These are phyloP conservation scores for Gallinago nigripennis DNA, from an alignment of 2,797 vertebrate genomes.

Conservation along the genomic window DNA sequence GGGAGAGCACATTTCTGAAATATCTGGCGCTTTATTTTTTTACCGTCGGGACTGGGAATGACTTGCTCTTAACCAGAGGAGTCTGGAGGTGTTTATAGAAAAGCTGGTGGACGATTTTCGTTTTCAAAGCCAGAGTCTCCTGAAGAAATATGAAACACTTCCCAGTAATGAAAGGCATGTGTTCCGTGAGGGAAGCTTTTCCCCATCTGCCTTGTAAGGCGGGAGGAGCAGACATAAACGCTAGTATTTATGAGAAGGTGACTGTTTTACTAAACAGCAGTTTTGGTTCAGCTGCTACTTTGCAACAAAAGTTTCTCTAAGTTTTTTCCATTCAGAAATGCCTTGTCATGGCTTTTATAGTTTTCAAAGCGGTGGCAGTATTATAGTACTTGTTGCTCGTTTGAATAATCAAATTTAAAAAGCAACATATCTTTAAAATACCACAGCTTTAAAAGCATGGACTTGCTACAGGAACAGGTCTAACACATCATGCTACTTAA, in stretches of 20 bases:
- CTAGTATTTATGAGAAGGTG: not conserved
- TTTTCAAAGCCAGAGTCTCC: not conserved
- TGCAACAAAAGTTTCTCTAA: not conserved
- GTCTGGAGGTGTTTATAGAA: slow-evolving; percentile 17
- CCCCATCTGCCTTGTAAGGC: not conserved
- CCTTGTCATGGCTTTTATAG: not conserved
- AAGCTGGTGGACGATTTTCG: not conserved
- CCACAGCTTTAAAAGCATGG: not conserved
- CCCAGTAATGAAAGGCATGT: slow-evolving; percentile 14
- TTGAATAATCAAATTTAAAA: not conserved
- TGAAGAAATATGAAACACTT: slow-evolving; percentile 34
- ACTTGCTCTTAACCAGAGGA: not conserved
- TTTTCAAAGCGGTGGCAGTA: not conserved
- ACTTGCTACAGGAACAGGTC: not conserved
- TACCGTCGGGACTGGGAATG: not conserved
- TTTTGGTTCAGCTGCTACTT: not conserved
- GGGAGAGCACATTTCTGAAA: slow-evolving; percentile 53
- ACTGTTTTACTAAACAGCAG: not conserved
- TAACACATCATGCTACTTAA: not conserved
- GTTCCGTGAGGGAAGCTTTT: not conserved
- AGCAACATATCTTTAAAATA: not conserved
- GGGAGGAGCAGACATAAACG: not conserved
- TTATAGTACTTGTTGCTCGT: not conserved
- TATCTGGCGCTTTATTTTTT: not conserved
- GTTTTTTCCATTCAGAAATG: not conserved